phyloP scores from a whole-genome alignment of 2,888 invertebrate genomes.

The Gortyna flavago region DNA sequence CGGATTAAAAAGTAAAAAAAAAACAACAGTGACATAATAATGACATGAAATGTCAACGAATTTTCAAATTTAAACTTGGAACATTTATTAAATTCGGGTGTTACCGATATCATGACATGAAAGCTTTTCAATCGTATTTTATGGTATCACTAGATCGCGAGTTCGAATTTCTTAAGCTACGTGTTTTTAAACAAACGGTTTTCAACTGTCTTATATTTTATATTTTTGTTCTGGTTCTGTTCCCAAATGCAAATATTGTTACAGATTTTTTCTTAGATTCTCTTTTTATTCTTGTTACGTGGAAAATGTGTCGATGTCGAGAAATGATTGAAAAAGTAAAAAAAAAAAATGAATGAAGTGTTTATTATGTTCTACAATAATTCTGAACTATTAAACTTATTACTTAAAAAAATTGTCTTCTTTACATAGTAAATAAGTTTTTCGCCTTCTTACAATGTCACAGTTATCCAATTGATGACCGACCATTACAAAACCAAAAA shows the following conservation, averaged over 20 bases:
- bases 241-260: conserved; percentile 28
- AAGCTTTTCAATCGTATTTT: conserved; percentile 55
- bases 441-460: background rate
- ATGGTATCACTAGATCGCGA: conserved; percentile 58
- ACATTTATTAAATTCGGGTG: conserved; percentile 59
- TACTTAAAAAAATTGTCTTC: background rate
- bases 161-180: conserved; percentile 54
- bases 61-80: conserved; percentile 76
- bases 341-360: background rate
- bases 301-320: background rate
- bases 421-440: background rate
- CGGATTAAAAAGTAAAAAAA: conserved; percentile 31
- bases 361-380: background rate
- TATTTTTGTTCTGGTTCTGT: conserved; percentile 35
- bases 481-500: background rate
- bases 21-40: conserved; percentile 31
- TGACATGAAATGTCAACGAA: conserved; percentile 66
- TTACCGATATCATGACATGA: conserved; percentile 59
- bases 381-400: background rate
- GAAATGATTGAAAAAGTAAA: background rate
- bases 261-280: conserved; percentile 11
- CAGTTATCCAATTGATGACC: conserved; percentile 1
- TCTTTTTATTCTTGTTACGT: background rate
- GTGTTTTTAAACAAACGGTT: conserved; percentile 42
- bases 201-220: conserved; percentile 47